Conservation (phyloP, 2,113 vertebrate genomes). For the Phylloscopus trochiloides region DNA sequence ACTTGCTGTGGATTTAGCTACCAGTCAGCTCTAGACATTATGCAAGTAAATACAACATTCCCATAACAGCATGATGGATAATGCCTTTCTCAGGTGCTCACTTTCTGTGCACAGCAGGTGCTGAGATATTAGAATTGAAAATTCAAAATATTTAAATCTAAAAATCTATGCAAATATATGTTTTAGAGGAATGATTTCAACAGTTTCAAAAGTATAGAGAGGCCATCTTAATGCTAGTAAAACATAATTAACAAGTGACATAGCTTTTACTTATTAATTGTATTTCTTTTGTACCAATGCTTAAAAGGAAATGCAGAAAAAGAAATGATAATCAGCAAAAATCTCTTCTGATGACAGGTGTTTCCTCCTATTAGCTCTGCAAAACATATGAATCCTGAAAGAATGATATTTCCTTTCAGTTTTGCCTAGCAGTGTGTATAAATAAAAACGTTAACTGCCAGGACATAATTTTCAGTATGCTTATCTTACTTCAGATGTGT, state of each 20-base stretch:
- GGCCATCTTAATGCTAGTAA: conserved; percentile 12
- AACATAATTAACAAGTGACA: conserved; percentile 65
- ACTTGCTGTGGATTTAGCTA: neutral
- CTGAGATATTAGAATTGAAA: neutral
- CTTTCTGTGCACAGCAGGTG: neutral
- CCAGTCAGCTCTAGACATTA: neutral
- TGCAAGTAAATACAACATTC: neutral
- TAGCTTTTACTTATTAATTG: conserved; percentile 49
- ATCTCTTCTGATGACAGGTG: conserved; percentile 51
- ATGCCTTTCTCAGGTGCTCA: neutral
- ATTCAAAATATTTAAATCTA: neutral
- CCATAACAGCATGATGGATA: neutral
- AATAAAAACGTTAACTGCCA: conserved; percentile 68
- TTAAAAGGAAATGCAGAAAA: conserved; percentile 40
- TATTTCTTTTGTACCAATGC: conserved; percentile 50
- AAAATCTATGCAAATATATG: neutral
- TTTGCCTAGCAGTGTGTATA: conserved; percentile 61
- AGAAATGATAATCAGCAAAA: conserved; percentile 57
- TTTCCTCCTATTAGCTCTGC: conserved; percentile 43
- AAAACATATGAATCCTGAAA: conserved; percentile 65
- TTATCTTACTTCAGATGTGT: conserved; percentile 25
- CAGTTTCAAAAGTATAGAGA: neutral
- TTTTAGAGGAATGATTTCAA: neutral
- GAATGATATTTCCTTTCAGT: conserved; percentile 41
- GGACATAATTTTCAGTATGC: conserved; percentile 54